These are phyloP conservation scores for Australoheros scitulus DNA, from an alignment of 2,113 vertebrate genomes.

Conservation along the genomic window DNA sequence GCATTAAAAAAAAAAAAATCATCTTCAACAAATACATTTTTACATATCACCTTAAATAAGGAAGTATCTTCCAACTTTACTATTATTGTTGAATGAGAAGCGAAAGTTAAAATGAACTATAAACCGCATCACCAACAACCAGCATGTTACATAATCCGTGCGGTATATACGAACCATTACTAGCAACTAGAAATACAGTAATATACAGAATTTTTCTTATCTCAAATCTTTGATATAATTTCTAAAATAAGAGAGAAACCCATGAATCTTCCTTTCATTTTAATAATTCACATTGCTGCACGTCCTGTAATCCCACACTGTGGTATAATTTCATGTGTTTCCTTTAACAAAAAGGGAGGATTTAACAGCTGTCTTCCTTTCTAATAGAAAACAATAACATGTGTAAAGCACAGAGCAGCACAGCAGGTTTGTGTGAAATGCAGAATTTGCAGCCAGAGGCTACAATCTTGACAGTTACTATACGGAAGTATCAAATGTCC, in stretches of 20 bases:
- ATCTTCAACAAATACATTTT: too few species aligned
- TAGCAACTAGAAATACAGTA: too few species aligned
- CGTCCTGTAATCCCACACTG: background rate
- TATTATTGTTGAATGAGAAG: background rate
- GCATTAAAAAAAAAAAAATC: background rate
- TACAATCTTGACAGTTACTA: background rate
- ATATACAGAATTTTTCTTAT: background rate
- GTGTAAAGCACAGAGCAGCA: background rate
- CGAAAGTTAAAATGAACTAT: background rate
- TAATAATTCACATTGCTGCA: background rate
- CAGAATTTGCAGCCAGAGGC: background rate
- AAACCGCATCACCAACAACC: background rate
- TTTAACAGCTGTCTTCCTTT: background rate
- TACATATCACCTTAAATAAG: background rate
- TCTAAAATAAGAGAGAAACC: too few species aligned
- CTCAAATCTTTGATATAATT: background rate
- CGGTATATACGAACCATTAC: too few species aligned
- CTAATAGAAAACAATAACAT: background rate
- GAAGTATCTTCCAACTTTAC: background rate
- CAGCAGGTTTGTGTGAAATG: background rate
- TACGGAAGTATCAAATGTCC: background rate
- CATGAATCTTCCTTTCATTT: background rate
- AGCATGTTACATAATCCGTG: too few species aligned
- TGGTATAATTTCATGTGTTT: background rate
- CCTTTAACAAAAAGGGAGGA: background rate